Conservation (phyloP, 1,140 invertebrate species). For the Drosophila albomicans region DNA sequence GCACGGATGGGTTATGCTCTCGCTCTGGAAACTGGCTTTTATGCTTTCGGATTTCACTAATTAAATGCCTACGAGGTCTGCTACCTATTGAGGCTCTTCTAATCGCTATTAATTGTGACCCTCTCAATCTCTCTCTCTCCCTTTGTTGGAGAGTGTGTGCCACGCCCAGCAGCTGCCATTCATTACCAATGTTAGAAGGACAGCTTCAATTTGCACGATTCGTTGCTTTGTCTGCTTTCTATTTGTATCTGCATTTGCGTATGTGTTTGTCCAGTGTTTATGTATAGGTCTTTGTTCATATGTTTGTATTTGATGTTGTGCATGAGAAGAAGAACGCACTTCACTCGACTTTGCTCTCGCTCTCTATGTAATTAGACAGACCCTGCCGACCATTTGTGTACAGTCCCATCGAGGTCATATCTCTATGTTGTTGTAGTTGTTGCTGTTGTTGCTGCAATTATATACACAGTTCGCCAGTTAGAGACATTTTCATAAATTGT, state of each 20-base stretch:
- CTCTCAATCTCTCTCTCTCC: conserved; percentile 15
- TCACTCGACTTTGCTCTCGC: conserved; percentile 55
- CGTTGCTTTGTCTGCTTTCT: conserved; percentile 53
- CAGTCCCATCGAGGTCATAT: neutral
- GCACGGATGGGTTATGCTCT: neutral
- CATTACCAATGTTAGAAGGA: conserved; percentile 57
- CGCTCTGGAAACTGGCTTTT: neutral
- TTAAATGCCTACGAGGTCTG: conserved; percentile 44
- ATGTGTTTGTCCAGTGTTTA: neutral
- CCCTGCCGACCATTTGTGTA: conserved; percentile 13
- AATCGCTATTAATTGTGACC: conserved; percentile 64
- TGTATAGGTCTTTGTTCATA: conserved; percentile 15
- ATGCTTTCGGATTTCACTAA: conserved; percentile 41
- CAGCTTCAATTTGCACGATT: conserved; percentile 73
- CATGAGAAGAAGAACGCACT: conserved; percentile 34
- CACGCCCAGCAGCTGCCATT: conserved; percentile 32
- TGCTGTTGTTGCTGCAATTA: conserved; percentile 30
- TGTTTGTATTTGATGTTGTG: conserved; percentile 4
- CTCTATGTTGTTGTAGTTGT: conserved; percentile 14
- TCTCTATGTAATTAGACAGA: conserved; percentile 68
- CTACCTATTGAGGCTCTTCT: conserved; percentile 38
- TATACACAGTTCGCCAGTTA: conserved; percentile 55
- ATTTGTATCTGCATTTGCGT: conserved; percentile 21
- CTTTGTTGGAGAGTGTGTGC: neutral
- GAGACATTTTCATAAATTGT: conserved; percentile 81